Conservation (phyloP, 2,888 invertebrate species). For the Lamproptera curius region DNA sequence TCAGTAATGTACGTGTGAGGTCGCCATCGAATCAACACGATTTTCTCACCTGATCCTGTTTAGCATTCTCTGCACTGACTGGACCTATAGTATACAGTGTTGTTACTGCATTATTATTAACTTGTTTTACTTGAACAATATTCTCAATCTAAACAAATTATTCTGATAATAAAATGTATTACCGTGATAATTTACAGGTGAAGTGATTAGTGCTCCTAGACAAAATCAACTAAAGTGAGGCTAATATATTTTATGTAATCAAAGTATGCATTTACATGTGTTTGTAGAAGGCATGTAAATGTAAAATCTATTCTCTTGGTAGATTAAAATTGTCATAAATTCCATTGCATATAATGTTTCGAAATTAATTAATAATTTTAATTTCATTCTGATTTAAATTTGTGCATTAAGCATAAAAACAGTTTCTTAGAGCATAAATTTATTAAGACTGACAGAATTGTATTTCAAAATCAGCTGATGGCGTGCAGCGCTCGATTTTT, state of each 20-base stretch:
- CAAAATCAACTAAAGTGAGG: too few species aligned
- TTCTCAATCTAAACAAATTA: too few species aligned
- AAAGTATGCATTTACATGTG: not conserved
- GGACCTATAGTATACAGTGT: constrained; percentile 11
- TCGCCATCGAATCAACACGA: too few species aligned
- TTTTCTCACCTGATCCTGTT: too few species aligned
- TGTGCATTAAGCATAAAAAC: not conserved
- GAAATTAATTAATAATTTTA: not conserved
- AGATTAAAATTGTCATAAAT: too few species aligned
- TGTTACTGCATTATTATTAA: constrained; percentile 20
- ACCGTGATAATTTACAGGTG: constrained; percentile 6
- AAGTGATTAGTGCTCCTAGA: constrained; percentile 5
- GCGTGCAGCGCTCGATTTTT: not conserved
- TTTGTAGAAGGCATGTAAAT: too few species aligned
- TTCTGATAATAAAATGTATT: constrained; percentile 13
- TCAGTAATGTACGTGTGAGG: too few species aligned
- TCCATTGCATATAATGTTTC: too few species aligned
- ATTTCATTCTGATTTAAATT: not conserved
- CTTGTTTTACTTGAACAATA: constrained; percentile 18
- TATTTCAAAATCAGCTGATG: not conserved
- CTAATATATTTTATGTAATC: too few species aligned
- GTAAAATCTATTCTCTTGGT: too few species aligned
- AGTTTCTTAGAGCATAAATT: not conserved
- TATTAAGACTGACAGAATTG: not conserved
- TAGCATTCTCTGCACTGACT: too few species aligned